Conservation (phyloP, 2,797 vertebrate species). For the Acrossocheilus fasciatus region DNA sequence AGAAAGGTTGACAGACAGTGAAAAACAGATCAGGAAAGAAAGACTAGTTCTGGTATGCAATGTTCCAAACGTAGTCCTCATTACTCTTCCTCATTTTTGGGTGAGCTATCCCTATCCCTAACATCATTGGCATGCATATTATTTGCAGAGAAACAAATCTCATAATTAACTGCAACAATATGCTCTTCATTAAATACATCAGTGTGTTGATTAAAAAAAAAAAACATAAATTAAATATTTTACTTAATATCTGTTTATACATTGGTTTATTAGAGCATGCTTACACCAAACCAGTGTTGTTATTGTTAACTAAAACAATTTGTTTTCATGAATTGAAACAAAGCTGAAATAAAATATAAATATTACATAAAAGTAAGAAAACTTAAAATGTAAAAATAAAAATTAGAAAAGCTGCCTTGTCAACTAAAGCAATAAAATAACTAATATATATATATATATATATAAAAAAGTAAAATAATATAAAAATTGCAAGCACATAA, state of each 20-base stretch:
- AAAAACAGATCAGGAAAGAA: slow-evolving; percentile 10
- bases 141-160: neutral
- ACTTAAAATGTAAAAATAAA: too few relatives aligned
- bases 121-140: neutral
- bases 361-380: neutral
- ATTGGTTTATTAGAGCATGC: too few relatives aligned
- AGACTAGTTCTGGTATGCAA: neutral
- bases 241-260: neutral
- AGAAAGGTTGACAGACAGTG: neutral
- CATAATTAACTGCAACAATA: neutral
- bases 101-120: neutral
- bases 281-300: neutral
- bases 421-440: too few relatives aligned
- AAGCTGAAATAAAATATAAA: neutral
- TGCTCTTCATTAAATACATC: neutral
- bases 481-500: too few relatives aligned
- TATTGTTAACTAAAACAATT: neutral
- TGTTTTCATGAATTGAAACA: neutral
- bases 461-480: too few relatives aligned
- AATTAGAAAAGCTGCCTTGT: neutral
- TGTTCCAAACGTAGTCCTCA: neutral
- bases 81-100: neutral
- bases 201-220: neutral
- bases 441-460: too few relatives aligned
- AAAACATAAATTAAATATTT: neutral